Percentiles rank a stretch among this genome's conserved stretches.
Evolutionary conservation across 2,113 vertebrate species (phyloP).

Genomic region (Aegithalos caudatus): DNA sequence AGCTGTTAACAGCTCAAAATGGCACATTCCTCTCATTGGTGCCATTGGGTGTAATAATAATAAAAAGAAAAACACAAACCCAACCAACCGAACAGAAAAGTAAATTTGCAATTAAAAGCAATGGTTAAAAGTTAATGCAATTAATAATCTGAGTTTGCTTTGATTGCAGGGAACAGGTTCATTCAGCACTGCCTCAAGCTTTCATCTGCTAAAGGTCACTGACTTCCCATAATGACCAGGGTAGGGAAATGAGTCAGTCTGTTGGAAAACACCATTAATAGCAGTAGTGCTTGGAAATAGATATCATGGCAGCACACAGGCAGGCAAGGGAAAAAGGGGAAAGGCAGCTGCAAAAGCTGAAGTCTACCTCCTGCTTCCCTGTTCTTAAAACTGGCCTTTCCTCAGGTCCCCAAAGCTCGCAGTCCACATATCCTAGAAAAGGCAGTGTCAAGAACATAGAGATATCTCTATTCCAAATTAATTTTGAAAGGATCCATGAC

Average conservation of each 20-base stretch:
- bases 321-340: neutral
- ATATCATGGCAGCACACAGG: neutral
- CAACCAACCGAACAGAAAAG: neutral
- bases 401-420: neutral
- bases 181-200: neutral
- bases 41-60: neutral
- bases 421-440: neutral
- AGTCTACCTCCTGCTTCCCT: neutral
- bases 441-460: neutral
- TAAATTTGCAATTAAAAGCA: constrained; percentile 1
- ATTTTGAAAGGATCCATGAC: neutral
- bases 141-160: neutral
- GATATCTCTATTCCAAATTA: neutral
- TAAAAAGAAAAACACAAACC: neutral
- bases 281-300: neutral
- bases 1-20: neutral
- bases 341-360: neutral
- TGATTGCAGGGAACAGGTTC: neutral
- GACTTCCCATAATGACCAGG: neutral
- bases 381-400: neutral
- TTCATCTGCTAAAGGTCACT: constrained; percentile 4
- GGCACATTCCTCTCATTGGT: neutral
- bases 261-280: neutral
- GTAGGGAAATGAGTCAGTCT: neutral
- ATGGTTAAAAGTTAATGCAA: neutral